Conservation (phyloP, 2,113 vertebrate genomes). For the Paradoxurus hermaphroditus region DNA sequence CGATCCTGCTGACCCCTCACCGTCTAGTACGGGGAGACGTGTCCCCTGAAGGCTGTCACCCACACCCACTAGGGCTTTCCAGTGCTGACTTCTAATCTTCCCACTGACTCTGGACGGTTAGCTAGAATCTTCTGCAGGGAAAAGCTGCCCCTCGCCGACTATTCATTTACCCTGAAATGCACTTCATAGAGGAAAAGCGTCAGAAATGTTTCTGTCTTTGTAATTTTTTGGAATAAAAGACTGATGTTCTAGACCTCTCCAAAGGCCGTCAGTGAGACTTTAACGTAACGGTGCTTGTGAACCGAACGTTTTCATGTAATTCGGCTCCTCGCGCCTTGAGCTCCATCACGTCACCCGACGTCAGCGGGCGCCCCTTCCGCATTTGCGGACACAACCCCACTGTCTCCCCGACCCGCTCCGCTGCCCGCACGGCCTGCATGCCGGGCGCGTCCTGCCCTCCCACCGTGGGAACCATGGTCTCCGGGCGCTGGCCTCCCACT, state of each 20-base stretch:
- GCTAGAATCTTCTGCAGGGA: neutral
- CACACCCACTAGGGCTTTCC: neutral
- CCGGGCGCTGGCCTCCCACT: too few relatives aligned
- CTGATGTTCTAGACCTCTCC: fast-evolving
- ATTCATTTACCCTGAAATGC: neutral
- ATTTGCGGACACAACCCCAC: neutral
- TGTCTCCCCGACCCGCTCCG: fast-evolving
- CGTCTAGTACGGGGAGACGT: fast-evolving
- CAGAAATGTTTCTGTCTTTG: too few relatives aligned
- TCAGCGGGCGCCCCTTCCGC: fast-evolving
- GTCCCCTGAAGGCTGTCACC: neutral
- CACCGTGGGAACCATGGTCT: neutral
- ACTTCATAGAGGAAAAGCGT: neutral
- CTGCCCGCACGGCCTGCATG: fast-evolving
- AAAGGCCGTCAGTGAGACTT: neutral
- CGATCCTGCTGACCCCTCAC: neutral
- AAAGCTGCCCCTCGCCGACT: neutral
- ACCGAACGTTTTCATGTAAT: neutral
- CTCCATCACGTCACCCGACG: fast-evolving
- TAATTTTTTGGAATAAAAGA: fast-evolving
- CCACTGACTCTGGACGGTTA: neutral
- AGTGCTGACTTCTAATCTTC: fast-evolving
- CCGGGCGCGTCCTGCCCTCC: fast-evolving
- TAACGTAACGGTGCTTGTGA: neutral
- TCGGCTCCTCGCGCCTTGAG: fast-evolving